Evolutionary conservation across 1,140 invertebrate genomes (phyloP), one percentile per base, ranked within the genome.

Genomic region (Batillaria attramentaria): DNA sequence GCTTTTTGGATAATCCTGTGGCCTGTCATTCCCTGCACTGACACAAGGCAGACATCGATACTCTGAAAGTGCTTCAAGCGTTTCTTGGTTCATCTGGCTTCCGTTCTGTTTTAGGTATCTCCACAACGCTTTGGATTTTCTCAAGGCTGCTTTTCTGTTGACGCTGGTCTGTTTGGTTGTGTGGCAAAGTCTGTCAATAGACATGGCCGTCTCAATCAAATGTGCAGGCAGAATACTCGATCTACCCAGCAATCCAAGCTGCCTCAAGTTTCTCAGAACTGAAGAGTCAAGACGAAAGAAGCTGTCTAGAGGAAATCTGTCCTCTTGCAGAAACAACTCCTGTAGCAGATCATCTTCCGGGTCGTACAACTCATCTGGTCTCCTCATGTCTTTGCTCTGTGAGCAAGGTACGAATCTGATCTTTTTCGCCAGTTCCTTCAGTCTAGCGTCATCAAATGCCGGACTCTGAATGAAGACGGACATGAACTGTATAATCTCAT

Each of bases 81-180:
- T n/a, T n/a, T n/a, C n/a, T n/a, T n/a, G n/a, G n/a, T n/a, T n/a
- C n/a, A n/a, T n/a, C n/a, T n/a, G n/a, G n/a, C n/a, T n/a, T n/a
- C n/a, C n/a, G n/a, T n/a, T n/a, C n/a, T n/a, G n/a, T n/a, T n/a
- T n/a, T n/a, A 70, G 39, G 16, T 46, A 46, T 1, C 31, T 31
- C 68, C 39, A 70, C 68, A 70, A 3, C 6, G 68, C 68, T 20
- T 70, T 70, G 68, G 68, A 39, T 46, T 70, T 70, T 31, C 68
- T 43, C 68, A n/a, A n/a, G n/a, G n/a, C n/a, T n/a, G n/a, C n/a
- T n/a, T n/a, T n/a, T 70, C n/a, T 2, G 68, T 42, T 18, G 33
- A n/a, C 13, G 28, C 18, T 46, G 2, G 24, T 46, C 68, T 42
- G 41, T 16, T 18, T 28, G 31, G 3, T 8, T 46, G 24, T 3